Evolutionary conservation across 1,140 invertebrate genomes (phyloP).

Genomic region (Zaprionus ghesquierei): DNA sequence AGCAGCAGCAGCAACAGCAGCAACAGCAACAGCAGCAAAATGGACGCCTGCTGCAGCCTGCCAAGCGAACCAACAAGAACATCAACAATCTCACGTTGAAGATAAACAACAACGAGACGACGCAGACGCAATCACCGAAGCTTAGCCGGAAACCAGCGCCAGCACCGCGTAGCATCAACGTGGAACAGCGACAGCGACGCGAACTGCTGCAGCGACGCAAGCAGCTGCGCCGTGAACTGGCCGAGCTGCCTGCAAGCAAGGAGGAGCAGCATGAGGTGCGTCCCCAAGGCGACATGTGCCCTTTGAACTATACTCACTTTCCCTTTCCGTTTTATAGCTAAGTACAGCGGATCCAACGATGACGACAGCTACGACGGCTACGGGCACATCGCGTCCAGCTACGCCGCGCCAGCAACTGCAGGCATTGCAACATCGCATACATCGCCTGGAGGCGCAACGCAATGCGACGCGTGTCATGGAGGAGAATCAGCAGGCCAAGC

Average conservation of each 20-base stretch:
- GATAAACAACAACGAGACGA: conserved; percentile 44
- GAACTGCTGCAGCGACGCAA: conserved; percentile 83
- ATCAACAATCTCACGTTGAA: conserved; percentile 79
- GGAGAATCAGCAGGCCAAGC: conserved; percentile 80
- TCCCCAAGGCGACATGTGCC: too few relatives aligned
- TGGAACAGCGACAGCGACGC: conserved; percentile 82
- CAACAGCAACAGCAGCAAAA: conserved; percentile 1
- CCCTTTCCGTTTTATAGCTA: not conserved
- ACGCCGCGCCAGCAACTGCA: conserved; percentile 51
- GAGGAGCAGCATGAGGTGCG: conserved; percentile 44
- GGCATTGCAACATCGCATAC: conserved; percentile 68
- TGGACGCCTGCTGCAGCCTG: conserved; percentile 20
- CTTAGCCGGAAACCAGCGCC: conserved; percentile 67
- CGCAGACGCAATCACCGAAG: conserved; percentile 56
- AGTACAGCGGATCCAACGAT: not conserved
- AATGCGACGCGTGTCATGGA: conserved; percentile 82
- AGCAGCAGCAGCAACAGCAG: conserved; percentile 47
- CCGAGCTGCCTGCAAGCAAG: conserved; percentile 32
- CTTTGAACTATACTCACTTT: not conserved
- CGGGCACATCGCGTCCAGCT: not conserved
- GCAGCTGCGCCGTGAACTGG: conserved; percentile 59
- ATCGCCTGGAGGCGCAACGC: conserved; percentile 77
- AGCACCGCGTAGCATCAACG: conserved; percentile 84
- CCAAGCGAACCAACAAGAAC: conserved; percentile 71
- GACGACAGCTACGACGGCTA: not conserved